A percentile compares a stretch with the other conserved stretches of the same genome.
Conservation (phyloP, 2,888 invertebrate genomes). For the Plemyria rubiginata region DNA sequence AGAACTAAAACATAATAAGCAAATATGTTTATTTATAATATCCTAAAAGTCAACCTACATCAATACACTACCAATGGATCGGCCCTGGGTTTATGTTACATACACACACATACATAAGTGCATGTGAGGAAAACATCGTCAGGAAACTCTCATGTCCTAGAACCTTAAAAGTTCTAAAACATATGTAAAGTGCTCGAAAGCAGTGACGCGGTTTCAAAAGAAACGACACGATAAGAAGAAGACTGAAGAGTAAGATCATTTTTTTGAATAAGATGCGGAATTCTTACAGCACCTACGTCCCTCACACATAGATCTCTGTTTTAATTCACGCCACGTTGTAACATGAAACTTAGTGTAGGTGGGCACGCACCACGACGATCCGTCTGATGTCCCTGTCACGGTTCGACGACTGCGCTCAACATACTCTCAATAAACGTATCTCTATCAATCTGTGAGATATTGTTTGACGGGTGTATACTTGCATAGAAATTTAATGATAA, state of each 20-base stretch:
- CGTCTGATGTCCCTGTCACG: constrained; percentile 59
- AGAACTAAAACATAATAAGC: neutral
- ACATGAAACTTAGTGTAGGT: constrained; percentile 61
- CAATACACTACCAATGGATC: no score
- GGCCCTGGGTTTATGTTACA: no score
- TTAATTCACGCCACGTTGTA: constrained; percentile 66
- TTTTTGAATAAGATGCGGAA: neutral
- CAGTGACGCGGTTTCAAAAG: no score
- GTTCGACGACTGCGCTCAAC: constrained; percentile 50
- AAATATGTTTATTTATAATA: no score
- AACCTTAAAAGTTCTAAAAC: no score
- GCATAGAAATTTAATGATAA: neutral
- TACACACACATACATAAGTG: no score
- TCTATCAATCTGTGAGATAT: neutral
- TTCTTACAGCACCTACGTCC: constrained; percentile 4
- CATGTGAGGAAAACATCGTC: no score
- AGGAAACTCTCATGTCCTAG: no score
- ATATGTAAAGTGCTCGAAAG: no score
- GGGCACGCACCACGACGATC: constrained; percentile 62
- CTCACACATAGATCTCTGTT: constrained; percentile 40
- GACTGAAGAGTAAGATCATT: no score
- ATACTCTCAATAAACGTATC: constrained; percentile 8
- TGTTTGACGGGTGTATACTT: neutral
- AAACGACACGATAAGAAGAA: no score
- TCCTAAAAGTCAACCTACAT: no score